A percentile compares a stretch with the other conserved stretches of the same genome.
Evolutionary conservation across 1,140 invertebrate genomes (phyloP).

Genomic region (Micrasema longulum): DNA sequence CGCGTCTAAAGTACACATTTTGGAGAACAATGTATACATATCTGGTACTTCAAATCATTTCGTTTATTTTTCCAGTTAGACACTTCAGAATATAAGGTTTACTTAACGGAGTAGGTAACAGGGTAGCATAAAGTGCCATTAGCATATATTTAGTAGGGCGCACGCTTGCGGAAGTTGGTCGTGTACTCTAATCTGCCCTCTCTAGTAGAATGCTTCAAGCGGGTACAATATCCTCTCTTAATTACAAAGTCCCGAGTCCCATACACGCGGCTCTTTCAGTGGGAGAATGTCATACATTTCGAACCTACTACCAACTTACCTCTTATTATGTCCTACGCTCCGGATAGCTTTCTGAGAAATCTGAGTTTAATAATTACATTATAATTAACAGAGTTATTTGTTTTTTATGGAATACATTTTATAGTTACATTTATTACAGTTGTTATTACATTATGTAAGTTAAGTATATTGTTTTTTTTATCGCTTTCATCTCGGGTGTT

Average conservation of each 20-base stretch:
- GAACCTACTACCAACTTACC: not conserved
- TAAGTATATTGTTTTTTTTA: too few species aligned
- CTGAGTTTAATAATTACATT: too few species aligned
- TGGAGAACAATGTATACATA: constrained; percentile 8
- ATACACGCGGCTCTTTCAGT: constrained; percentile 10
- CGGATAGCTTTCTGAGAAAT: not conserved
- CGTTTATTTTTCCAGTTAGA: constrained; percentile 4
- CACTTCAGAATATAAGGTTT: constrained; percentile 12
- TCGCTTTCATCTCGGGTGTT: too few species aligned
- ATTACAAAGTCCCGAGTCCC: constrained; percentile 50
- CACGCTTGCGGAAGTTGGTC: constrained; percentile 43
- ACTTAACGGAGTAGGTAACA: constrained; percentile 33
- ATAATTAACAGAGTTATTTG: too few species aligned
- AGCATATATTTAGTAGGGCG: constrained; percentile 51
- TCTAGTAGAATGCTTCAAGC: constrained; percentile 25
- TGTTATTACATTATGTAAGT: too few species aligned
- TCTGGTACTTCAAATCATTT: constrained; percentile 1
- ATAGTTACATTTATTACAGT: too few species aligned
- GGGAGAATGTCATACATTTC: not conserved
- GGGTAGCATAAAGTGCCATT: constrained; percentile 47
- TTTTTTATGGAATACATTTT: too few species aligned
- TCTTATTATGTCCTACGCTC: not conserved
- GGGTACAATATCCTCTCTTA: constrained; percentile 48
- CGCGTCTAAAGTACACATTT: constrained; percentile 3
- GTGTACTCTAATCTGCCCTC: constrained; percentile 49